Conservation (phyloP, 2,113 vertebrate genomes). For the Melanocharis versteri region DNA sequence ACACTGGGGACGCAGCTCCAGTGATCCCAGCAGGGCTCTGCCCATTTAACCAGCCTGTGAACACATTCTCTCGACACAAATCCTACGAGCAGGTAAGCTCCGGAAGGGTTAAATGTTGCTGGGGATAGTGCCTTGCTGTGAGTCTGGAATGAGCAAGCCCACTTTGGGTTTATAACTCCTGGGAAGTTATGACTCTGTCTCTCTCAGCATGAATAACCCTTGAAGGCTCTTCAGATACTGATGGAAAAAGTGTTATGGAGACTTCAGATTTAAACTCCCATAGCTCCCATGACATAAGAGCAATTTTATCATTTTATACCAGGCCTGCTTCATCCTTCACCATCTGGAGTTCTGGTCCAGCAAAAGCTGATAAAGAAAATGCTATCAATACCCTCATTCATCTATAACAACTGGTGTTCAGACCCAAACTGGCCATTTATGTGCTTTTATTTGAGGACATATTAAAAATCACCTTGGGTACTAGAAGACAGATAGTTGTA, state of each 20-base stretch:
- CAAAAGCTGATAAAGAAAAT: not conserved
- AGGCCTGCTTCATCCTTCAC: not conserved
- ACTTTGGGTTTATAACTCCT: not conserved
- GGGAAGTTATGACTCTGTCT: not conserved
- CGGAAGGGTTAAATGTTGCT: not conserved
- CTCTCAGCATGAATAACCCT: not conserved
- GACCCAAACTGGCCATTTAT: not conserved
- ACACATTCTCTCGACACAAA: not conserved
- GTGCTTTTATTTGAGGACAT: not conserved
- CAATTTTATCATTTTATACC: not conserved
- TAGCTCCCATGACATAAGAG: not conserved
- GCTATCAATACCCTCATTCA: not conserved
- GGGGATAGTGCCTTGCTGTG: not conserved
- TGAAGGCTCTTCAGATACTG: not conserved
- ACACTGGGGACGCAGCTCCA: rapidly evolving
- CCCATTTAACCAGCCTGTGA: not conserved
- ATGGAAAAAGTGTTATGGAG: not conserved
- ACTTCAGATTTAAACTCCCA: not conserved
- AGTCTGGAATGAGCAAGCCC: not conserved
- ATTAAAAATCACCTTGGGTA: not conserved
- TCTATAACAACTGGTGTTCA: not conserved
- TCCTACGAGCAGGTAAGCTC: not conserved
- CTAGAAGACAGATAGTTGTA: not conserved
- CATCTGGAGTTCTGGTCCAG: not conserved
- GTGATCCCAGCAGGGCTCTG: not conserved